Conservation (phyloP, 2,113 vertebrate species). For the Pleuronectes platessa region DNA sequence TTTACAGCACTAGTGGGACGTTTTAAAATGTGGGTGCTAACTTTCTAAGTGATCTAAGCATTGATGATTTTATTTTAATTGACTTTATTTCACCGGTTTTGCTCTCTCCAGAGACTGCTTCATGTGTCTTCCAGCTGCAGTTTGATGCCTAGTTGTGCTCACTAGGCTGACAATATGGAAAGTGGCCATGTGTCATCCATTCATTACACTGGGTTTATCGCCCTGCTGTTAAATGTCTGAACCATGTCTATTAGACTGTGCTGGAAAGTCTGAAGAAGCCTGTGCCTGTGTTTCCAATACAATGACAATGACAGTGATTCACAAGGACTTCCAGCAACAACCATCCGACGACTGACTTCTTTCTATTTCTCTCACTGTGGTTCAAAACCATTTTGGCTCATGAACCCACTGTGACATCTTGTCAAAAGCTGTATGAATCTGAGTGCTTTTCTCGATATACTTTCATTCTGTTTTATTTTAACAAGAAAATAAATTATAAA, state of each 20-base stretch:
- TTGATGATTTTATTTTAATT: not conserved
- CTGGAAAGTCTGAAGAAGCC: not conserved
- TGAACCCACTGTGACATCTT: not conserved
- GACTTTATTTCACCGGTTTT: not conserved
- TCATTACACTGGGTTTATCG: constrained; percentile 9
- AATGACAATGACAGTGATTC: constrained; percentile 8
- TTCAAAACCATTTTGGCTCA: not conserved
- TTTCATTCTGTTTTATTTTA: not conserved
- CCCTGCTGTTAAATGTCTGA: constrained; percentile 5
- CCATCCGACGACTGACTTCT: not conserved
- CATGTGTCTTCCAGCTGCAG: too few relatives aligned
- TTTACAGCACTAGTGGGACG: not conserved
- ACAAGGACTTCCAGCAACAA: not conserved
- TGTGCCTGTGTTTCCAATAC: not conserved
- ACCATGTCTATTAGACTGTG: not conserved
- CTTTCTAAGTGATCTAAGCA: not conserved
- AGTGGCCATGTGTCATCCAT: constrained; percentile 1
- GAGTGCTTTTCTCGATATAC: not conserved
- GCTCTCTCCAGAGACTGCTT: not conserved
- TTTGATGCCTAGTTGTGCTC: not conserved
- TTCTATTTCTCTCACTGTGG: not conserved
- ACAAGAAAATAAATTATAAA: not conserved
- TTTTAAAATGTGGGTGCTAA: not conserved
- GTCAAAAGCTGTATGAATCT: not conserved
- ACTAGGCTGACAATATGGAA: not conserved